Evolutionary conservation across 2,113 vertebrate genomes (phyloP).

Genomic region (Thunnus maccoyii): DNA sequence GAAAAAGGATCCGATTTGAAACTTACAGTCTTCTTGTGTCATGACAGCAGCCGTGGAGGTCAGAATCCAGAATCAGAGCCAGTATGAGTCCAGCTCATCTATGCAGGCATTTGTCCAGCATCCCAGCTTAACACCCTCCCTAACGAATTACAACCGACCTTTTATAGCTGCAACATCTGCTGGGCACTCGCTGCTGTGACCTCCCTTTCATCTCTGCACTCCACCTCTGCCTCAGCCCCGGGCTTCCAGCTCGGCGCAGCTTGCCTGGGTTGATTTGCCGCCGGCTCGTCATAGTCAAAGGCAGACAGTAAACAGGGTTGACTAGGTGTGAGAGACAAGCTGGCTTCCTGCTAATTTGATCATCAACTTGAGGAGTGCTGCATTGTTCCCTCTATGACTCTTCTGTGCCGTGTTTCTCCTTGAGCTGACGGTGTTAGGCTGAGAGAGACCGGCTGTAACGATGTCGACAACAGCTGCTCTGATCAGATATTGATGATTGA

Average conservation of each 20-base stretch:
- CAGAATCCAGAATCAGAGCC: slow-evolving; percentile 28
- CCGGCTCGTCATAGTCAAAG: slow-evolving; percentile 22
- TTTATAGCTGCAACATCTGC: slow-evolving; percentile 71
- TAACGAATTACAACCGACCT: slow-evolving; percentile 69
- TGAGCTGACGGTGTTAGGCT: slow-evolving; percentile 8
- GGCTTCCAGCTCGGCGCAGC: slow-evolving; percentile 12
- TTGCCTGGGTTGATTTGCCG: slow-evolving; percentile 32
- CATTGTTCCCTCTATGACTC: slow-evolving; percentile 16
- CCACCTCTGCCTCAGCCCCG: not conserved
- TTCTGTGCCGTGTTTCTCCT: slow-evolving; percentile 13
- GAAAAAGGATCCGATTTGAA: not conserved
- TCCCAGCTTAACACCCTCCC: slow-evolving; percentile 43
- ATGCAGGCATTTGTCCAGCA: slow-evolving; percentile 21
- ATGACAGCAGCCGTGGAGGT: not conserved
- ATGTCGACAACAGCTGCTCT: slow-evolving; percentile 50
- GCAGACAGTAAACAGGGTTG: slow-evolving; percentile 21
- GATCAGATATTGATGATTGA: slow-evolving; percentile 62
- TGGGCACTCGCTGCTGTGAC: slow-evolving; percentile 45
- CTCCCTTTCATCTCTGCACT: slow-evolving; percentile 52
- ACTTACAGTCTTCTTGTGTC: not conserved
- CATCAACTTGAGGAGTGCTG: not conserved
- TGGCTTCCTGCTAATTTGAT: slow-evolving; percentile 51
- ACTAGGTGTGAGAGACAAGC: slow-evolving; percentile 43
- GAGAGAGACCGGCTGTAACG: slow-evolving; percentile 12
- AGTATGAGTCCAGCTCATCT: slow-evolving; percentile 28